phyloP scores from a whole-genome alignment of 2,113 vertebrate genomes.

The Saguinus imperator region DNA sequence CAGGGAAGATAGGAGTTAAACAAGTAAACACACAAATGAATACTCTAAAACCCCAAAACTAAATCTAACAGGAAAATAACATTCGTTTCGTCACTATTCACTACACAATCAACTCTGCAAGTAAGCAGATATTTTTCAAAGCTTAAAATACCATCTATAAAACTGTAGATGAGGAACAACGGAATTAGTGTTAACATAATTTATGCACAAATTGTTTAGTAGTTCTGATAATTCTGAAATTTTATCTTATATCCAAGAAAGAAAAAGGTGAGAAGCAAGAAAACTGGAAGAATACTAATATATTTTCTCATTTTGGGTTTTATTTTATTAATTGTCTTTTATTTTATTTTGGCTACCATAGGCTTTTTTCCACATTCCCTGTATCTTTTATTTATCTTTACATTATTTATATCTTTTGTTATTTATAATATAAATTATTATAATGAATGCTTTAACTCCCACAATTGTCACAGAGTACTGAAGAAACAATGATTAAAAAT shows the following conservation, averaged over 20 bases:
- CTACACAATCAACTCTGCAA: not conserved
- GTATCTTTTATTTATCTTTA: constrained; percentile 5
- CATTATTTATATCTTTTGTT: not conserved
- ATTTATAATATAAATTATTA: constrained; percentile 34
- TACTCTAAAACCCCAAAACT: not conserved
- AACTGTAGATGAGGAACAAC: not conserved
- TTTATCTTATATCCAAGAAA: not conserved
- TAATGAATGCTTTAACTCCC: not conserved
- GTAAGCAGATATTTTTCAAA: constrained; percentile 31
- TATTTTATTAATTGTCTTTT: constrained; percentile 11
- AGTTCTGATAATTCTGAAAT: not conserved
- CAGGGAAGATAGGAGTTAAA: not conserved
- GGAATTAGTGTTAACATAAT: not conserved
- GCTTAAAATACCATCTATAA: not conserved
- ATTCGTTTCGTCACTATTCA: not conserved
- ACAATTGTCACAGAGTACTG: not conserved
- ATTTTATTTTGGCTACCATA: constrained; percentile 20
- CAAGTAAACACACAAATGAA: not conserved
- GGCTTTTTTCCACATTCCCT: not conserved
- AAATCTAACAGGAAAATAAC: not conserved
- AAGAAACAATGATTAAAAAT: not conserved
- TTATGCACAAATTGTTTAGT: not conserved
- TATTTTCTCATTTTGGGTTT: constrained; percentile 41
- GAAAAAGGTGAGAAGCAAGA: not conserved
- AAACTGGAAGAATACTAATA: not conserved